Conservation (phyloP, 2,113 vertebrate species). For the Nestor notabilis region DNA sequence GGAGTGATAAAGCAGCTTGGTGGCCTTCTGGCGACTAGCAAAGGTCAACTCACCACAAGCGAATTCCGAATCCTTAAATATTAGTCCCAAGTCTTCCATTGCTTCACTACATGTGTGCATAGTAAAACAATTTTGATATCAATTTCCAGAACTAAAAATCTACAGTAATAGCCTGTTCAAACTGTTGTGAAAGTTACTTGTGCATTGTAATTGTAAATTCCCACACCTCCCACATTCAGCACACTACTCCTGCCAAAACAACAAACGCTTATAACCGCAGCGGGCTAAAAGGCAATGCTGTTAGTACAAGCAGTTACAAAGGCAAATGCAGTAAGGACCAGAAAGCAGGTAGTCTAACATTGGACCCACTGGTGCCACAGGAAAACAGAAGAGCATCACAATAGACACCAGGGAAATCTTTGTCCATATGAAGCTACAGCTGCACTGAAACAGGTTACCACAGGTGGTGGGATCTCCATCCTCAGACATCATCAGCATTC, state of each 20-base stretch:
- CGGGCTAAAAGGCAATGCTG: rapidly evolving
- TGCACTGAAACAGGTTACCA: not conserved
- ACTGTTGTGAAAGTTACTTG: not conserved
- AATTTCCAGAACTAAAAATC: not conserved
- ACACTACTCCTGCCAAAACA: not conserved
- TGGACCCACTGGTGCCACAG: not conserved
- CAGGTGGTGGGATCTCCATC: not conserved
- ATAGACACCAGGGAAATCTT: not conserved
- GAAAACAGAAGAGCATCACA: not conserved
- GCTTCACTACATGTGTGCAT: not conserved
- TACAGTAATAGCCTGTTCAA: not conserved
- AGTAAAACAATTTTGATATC: not conserved
- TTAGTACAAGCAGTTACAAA: not conserved
- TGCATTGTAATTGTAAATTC: not conserved
- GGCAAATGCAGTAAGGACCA: not conserved
- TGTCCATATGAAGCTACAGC: not conserved
- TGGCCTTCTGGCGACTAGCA: not conserved
- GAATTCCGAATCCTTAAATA: not conserved
- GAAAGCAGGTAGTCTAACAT: not conserved
- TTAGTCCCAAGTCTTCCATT: not conserved
- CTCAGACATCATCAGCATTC: not conserved
- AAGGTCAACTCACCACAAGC: not conserved
- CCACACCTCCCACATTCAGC: not conserved
- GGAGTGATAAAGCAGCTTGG: not conserved
- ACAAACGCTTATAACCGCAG: rapidly evolving